phyloP scores from a whole-genome alignment of 1,140 invertebrate species.

The Aporrectodea caliginosa region DNA sequence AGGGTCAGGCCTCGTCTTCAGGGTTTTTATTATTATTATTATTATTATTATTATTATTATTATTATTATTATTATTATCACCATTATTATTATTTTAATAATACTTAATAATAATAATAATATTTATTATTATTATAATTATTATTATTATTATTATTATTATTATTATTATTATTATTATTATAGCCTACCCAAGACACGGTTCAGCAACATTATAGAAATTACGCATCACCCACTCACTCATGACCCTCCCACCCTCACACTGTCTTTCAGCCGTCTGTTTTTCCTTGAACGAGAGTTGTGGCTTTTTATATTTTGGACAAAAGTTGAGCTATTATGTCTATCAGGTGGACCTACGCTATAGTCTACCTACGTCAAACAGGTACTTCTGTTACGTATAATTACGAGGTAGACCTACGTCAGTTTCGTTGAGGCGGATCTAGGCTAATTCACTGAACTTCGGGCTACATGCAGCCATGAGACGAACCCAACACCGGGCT shows the following conservation, averaged over 20 bases:
- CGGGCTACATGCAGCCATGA: too few species aligned
- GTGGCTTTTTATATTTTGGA: not conserved
- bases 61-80: conserved; percentile 13
- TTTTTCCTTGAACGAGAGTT: not conserved
- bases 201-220: not conserved
- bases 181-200: too few species aligned
- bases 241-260: not conserved
- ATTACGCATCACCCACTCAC: not conserved
- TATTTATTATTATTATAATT: conserved; percentile 9
- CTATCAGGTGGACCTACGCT: too few species aligned
- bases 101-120: too few species aligned
- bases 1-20: too few species aligned
- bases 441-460: too few species aligned
- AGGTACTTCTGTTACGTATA: too few species aligned
- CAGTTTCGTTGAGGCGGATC: too few species aligned
- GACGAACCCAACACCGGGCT: too few species aligned
- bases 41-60: conserved; percentile 11
- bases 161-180: not conserved
- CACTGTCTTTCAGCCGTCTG: not conserved
- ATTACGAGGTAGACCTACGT: too few species aligned
- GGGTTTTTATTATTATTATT: conserved; percentile 8
- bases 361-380: too few species aligned
- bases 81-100: not conserved
- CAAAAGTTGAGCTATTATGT: not conserved
- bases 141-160: not conserved